A percentile compares a stretch with the other conserved stretches of the same genome.
Conservation (phyloP, 2,888 invertebrate species). For the Pyrochroa serraticornis region DNA sequence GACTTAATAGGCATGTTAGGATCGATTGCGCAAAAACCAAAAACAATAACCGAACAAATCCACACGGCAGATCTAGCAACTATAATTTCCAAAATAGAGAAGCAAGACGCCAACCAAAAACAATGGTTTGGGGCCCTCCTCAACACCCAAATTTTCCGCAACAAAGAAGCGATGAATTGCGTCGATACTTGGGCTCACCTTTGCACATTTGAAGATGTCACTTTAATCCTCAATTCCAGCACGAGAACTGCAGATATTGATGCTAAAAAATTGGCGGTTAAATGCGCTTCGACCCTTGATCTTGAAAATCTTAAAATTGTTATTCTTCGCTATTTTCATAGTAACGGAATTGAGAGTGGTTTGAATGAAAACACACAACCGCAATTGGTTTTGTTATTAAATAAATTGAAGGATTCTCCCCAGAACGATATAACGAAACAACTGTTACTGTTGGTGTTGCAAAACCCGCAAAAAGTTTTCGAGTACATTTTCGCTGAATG, state of each 20-base stretch:
- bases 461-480: conserved; percentile 46
- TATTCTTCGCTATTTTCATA: conserved; percentile 43
- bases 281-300: conserved; percentile 46
- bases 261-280: conserved; percentile 42
- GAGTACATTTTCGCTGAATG: conserved; percentile 44
- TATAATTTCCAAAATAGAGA: conserved; percentile 48
- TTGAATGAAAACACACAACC: conserved; percentile 37
- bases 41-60: conserved; percentile 49
- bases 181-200: conserved; percentile 45
- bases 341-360: conserved; percentile 39
- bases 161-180: conserved; percentile 43
- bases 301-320: conserved; percentile 38
- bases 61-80: conserved; percentile 43
- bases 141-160: conserved; percentile 44
- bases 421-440: conserved; percentile 39
- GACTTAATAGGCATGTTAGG: conserved; percentile 46
- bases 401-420: conserved; percentile 38
- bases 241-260: conserved; percentile 31
- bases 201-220: conserved; percentile 45
- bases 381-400: conserved; percentile 42
- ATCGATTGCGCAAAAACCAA: conserved; percentile 50
- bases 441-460: conserved; percentile 46
- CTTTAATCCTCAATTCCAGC: conserved; percentile 40
- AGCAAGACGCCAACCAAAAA: conserved; percentile 46
- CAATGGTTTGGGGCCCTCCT: conserved; percentile 52